Evolutionary conservation across 2,113 vertebrate species (phyloP), one percentile per base, ranked within the genome.

Genomic region (Hippolais icterina): DNA sequence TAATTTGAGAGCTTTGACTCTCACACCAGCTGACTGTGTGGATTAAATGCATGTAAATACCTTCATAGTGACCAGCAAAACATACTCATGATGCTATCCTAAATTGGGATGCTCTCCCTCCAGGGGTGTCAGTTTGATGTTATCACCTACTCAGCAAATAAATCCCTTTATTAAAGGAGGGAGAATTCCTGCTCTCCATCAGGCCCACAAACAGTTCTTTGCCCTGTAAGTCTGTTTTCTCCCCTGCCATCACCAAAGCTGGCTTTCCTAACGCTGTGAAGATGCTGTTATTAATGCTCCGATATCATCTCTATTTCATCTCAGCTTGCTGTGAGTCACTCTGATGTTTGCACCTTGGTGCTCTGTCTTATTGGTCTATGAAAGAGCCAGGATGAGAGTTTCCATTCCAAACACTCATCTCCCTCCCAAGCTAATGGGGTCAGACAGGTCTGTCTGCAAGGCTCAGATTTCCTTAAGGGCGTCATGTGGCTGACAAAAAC

Each of bases 1-100:
- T 97, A 95, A 96, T 96, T 96, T 90, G 93, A 94, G 94, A 96
- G 69, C 96, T 96, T 95, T 93, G 94, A 97, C 88, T 95, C 96
- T 90, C 46, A 65, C 88, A 94, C 76, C 93, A 96, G 90, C 92
- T 96, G 96, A 94, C 95, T 86, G 25, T n/a, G 6, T 59, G 95
- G 95, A 96, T 96, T 97, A 96, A 90, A 97, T 68, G 60, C 85
- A 87, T 93, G 93, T 72, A 87, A 96, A 96, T 95, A 75, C 92
- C 90, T 96, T 95, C 90, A 92, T 82, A 96, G 94, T 2, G 93
- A 87, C 92, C 94, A 70, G 79, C 85, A 87, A 92, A 96, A 84
- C 90, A 94, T 28, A 49, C 83, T 87, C 1, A 0, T 90, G 88
- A 93, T 1, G 1, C 77, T 87, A 24, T 81, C 92, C 94, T 86